Evolutionary conservation across 1,140 invertebrate species (phyloP), one percentile per base, ranked within the genome.

Genomic region (Drosophila athabasca): DNA sequence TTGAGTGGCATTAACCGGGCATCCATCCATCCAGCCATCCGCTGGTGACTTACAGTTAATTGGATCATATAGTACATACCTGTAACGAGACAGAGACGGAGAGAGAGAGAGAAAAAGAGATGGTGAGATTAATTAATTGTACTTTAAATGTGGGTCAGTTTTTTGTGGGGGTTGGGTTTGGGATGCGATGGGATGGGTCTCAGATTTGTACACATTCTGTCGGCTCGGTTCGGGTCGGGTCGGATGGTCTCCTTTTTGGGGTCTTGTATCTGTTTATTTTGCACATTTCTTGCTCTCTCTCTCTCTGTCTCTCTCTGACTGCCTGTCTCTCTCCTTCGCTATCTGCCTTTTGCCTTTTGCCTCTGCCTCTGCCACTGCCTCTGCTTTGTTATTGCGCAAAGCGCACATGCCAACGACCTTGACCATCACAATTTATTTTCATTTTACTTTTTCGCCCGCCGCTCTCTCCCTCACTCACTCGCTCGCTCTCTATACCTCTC

Each of bases 391-490:
- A 67, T 85, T 78, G 69, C 79, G 80, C 83, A 79, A 75, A 79
- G 75, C 75, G 84, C 76, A 77, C 74, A 72, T 62, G 79, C 76
- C 79, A 84, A 87, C 87, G 87, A 90, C 87, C 87, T 90, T 90
- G 87, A 90, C 87, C 87, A 90, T 90, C 87, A 90, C 87, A 90
- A 90, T 88, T 88, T 89, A 83, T 88, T 88, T 88, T 88, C 83
- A 88, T 80, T 89, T 89, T 84, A 77, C 81, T 85, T 81, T 88
- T 71, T 77, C 11, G 11, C 35, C 35, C 35, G 57, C 64, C 71
- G 70, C 59, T 76, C 62, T 69, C 71, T 83, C 53, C 19, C 55
- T 49, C 54, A 41, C 31, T 6, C 51, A 41, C 58, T 41, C 22
- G 41, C 58, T 39, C 62, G 29, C 22, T 62, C 17, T 19, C 17